Evolutionary conservation across 2,888 invertebrate genomes (phyloP).

Genomic region (Spodoptera picta): DNA sequence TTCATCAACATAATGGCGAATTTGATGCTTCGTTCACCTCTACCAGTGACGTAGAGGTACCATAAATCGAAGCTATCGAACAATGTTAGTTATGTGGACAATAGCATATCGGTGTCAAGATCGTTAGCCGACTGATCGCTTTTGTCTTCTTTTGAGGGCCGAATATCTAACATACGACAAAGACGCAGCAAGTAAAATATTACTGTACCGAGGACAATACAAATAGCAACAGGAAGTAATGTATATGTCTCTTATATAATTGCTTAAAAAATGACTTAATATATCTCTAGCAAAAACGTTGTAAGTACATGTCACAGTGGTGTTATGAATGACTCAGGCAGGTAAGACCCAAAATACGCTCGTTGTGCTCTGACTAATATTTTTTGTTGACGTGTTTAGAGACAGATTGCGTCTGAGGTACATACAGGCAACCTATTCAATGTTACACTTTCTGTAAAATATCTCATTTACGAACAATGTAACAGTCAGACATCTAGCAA

Average conservation of each 20-base stretch:
- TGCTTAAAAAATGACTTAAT: slow-evolving; percentile 23
- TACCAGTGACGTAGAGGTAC: slow-evolving; percentile 57
- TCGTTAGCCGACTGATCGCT: slow-evolving; percentile 61
- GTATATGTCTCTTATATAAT: slow-evolving; percentile 27
- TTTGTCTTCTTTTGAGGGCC: slow-evolving; percentile 75
- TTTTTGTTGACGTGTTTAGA: slow-evolving; percentile 32
- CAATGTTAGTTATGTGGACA: slow-evolving; percentile 71
- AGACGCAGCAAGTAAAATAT: slow-evolving; percentile 56
- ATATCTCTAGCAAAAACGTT: slow-evolving; percentile 23
- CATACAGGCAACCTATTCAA: slow-evolving; percentile 17
- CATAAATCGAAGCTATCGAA: slow-evolving; percentile 69
- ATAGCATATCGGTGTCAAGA: slow-evolving; percentile 79
- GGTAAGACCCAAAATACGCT: slow-evolving; percentile 12
- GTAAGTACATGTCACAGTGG: slow-evolving; percentile 16
- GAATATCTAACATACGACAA: slow-evolving; percentile 66
- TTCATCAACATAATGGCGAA: slow-evolving; percentile 71
- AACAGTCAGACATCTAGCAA: slow-evolving; percentile 4
- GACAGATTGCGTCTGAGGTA: slow-evolving; percentile 18
- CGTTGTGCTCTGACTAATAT: slow-evolving; percentile 10
- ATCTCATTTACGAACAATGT: slow-evolving; percentile 25
- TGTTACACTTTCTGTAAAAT: slow-evolving; percentile 14
- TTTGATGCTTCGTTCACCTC: slow-evolving; percentile 62
- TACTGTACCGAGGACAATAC: slow-evolving; percentile 46
- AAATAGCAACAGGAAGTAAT: slow-evolving; percentile 40
- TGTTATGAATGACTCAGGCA: slow-evolving; percentile 22